These are phyloP conservation scores for Aproaerema taeniolella DNA, from an alignment of 2,888 invertebrate genomes.

Conservation along the genomic window DNA sequence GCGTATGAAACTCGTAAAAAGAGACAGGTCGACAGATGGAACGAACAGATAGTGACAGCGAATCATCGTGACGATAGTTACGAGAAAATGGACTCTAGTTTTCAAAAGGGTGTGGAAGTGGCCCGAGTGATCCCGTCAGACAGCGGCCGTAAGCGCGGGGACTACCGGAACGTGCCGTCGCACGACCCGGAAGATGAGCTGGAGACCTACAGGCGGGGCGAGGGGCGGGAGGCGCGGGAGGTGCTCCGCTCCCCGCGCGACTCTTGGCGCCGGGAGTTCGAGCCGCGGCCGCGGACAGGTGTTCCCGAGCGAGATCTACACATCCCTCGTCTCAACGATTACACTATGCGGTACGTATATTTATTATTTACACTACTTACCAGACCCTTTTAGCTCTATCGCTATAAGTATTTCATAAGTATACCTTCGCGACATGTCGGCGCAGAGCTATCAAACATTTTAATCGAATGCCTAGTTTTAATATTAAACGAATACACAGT, in stretches of 20 bases:
- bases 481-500: no score
- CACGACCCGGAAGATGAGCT: conserved; percentile 82
- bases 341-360: conserved; percentile 75
- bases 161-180: conserved; percentile 84
- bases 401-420: no score
- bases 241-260: conserved; percentile 31
- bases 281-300: conserved; percentile 22
- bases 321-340: conserved; percentile 79
- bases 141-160: conserved; percentile 77
- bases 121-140: conserved; percentile 51
- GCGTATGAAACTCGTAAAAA: conserved; percentile 80
- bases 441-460: no score
- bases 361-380: conserved; percentile 6
- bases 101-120: conserved; percentile 59
- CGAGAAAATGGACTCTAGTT: conserved; percentile 87
- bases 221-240: conserved; percentile 43
- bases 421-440: no score
- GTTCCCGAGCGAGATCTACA: conserved; percentile 70
- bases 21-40: conserved; percentile 73
- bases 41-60: conserved; percentile 67
- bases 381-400: no score
- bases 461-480: no score
- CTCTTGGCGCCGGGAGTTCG: conserved; percentile 55
- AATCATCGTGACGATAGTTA: conserved; percentile 80
- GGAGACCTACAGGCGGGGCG: conserved; percentile 55